Base-by-base conservation (phyloP, 2,888 invertebrate genomes). In the Altica lythri region DNA sequence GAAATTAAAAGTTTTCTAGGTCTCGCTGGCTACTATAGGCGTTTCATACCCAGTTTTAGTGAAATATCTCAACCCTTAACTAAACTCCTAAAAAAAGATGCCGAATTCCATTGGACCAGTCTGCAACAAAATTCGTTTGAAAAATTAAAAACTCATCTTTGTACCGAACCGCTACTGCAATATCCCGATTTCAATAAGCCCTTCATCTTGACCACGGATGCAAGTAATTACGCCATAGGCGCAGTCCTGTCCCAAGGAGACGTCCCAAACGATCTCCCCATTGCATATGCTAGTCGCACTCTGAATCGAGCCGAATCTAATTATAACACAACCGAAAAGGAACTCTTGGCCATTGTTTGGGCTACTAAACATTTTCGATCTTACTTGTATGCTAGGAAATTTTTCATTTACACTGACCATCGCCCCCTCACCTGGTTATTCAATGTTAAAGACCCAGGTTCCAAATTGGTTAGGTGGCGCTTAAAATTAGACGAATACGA, bases 321-420 rank as follows among this genome's bases (percentile, higher is more conserved):
- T 42, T 76, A 76, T 53, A 58, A 60, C 1, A 72, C 72, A 1
- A 74, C 62, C 1, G 73, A 77, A 63, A 65, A 65, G 27, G 74
- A 76, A 63, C 52, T 73, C 1, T 43, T 75, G 42, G 69, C 71
- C 0, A 72, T 77, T 4, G 61, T 75, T 3, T 74, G 69, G 68
- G 61, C 59, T 8, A 53, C 59, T 1, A 67, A 71, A 57, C 63
- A 72, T 53, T 76, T 73, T 52, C 12, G 72, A 19, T 70, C 73
- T 4, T 76, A 75, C 47, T 40, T 75, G 2, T 72, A 66, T 50
- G 75, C 74, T 10, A 59, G 64, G 14, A 61, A 68, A 53, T 76
- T 75, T 48, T 60, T 22, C 2, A 66, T 76, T n/a, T 17, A 68
- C 3, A 75, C 68, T 0, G 73, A 75, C 49, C 75, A 75, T 50